Evolutionary conservation across 53 echinoderm and acorn worm genomes (phyloP), one percentile per base, ranked within the genome.

Genomic region (Arbacia lixula): DNA sequence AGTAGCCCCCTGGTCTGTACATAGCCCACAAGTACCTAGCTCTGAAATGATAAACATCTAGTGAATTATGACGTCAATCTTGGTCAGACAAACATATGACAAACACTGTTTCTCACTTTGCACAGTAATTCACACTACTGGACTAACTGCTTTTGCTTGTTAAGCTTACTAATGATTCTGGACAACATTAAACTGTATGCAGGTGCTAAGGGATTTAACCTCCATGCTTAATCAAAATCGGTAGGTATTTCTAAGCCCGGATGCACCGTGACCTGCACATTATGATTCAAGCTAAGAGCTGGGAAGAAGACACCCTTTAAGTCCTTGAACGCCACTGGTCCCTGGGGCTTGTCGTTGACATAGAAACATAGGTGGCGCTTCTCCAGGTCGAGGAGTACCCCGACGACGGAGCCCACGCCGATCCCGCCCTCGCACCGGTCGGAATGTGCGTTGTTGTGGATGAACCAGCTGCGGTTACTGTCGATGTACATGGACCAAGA

Each of bases 401-500:
- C 99, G 1, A 99, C 87, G 0, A 99, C 99, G 0, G 94, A 90
- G 0, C 94, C 94, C 0, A 99, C 92, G 19, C 92, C 92, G 25
- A 99, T 91, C 33, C 99, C 99, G 21, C 99, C 99, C 69, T 99
- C 99, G 30, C 91, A 92, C 46, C 99, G 76, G 58, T 99, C 99
- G 2, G 95, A 80, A 46, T 99, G 99, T 12, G 92, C 99, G 19
- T 99, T 99, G 68, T 95, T 92, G 77, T 99, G 99, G 56, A 99
- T 92, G 62, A 98, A 99, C 99, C 99, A 99, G 83, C 99, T 99
- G 32, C 99, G 94, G 72, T 94, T 95, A 72, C 92, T 99, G 63
- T 99, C 99, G 35, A 99, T 91, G 89, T 99, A 99, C 94, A 99
- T 99, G 36, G 99, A 99, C 99, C 99, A 99, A 3, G 99, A 94